Evolutionary conservation across 2,888 invertebrate species (phyloP).

Genomic region (Calameuta pallipes): DNA sequence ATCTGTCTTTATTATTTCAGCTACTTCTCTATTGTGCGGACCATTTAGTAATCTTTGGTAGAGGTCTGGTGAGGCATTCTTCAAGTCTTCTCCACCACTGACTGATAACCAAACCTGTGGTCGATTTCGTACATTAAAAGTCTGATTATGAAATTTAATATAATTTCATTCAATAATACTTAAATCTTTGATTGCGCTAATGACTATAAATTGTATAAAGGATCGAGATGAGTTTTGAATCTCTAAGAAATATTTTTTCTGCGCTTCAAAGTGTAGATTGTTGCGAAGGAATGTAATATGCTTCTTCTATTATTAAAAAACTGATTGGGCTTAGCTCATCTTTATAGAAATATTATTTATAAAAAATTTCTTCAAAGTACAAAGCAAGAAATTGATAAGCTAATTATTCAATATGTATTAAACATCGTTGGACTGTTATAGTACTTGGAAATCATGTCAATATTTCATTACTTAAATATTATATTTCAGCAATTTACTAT

Average conservation of each 20-base stretch:
- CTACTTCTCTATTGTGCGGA: constrained; percentile 77
- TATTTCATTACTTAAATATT: not conserved
- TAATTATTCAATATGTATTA: not conserved
- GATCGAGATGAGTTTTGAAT: not conserved
- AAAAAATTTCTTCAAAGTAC: not conserved
- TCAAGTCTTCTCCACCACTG: constrained; percentile 81
- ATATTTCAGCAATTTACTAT: not conserved
- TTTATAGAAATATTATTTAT: not conserved
- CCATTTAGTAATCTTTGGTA: constrained; percentile 78
- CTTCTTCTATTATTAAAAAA: not conserved
- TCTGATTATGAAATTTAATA: constrained; percentile 42
- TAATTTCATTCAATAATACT: not conserved
- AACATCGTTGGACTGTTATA: not conserved
- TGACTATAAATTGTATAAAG: not conserved
- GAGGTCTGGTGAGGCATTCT: constrained; percentile 73
- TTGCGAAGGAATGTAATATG: no score
- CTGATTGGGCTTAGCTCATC: not conserved
- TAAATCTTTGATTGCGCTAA: not conserved
- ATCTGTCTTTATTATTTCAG: constrained; percentile 88
- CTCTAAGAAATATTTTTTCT: no score
- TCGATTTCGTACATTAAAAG: constrained; percentile 56
- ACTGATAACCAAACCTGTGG: constrained; percentile 84
- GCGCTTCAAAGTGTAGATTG: no score
- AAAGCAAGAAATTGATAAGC: not conserved
- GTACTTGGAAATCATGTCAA: not conserved